Base-by-base conservation (phyloP, 2,888 invertebrate species). In the Cosmia trapezina region DNA sequence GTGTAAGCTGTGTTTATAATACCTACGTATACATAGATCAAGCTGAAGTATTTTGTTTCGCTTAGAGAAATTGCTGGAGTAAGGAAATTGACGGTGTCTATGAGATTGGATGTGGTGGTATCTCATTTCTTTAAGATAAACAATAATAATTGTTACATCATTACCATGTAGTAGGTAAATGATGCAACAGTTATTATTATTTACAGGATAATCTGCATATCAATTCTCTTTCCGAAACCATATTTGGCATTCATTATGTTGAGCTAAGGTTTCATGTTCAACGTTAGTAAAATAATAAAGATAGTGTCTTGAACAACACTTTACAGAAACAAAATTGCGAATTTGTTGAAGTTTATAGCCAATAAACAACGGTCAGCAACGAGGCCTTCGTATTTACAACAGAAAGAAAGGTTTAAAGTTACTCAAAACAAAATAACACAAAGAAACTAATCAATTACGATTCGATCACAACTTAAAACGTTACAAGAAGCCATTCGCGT, bases 1-100 rank as follows among this genome's bases (percentile, higher is more conserved):
- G 84, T 82, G 86, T 83, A 81, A 83, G 70, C 73, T 65, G 62
- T 78, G 78, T 77, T 82, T 73, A 76, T 83, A 72, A 66, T 74
- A 73, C 68, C 70, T 80, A 84, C 41, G 64, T 83, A 65, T 73
- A 70, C 53, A 64, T 70, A 73, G 68, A 71, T 69, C 75, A 73
- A 82, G 70, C 61, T 61, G 22, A 68, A 59, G 73, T 70, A 74
- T 80, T 83, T 82, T 77, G 80, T 84, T 71, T 72, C 60, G 73
- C 63, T 76, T 83, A 69, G 47, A 80, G 71, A 78, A 81, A 83
- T 83, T 72, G 67, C 65, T 70, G 47, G 69, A 64, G 64, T 71
- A 62, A 70, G 67, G 71, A 64, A 76, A 73, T 54, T 78, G 64
- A 82, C 37, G 67, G 64, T 70, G 54, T 73, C 64, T 65, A 70